Evolutionary conservation across 2,113 vertebrate species (phyloP).

Genomic region (Merops nubicus): DNA sequence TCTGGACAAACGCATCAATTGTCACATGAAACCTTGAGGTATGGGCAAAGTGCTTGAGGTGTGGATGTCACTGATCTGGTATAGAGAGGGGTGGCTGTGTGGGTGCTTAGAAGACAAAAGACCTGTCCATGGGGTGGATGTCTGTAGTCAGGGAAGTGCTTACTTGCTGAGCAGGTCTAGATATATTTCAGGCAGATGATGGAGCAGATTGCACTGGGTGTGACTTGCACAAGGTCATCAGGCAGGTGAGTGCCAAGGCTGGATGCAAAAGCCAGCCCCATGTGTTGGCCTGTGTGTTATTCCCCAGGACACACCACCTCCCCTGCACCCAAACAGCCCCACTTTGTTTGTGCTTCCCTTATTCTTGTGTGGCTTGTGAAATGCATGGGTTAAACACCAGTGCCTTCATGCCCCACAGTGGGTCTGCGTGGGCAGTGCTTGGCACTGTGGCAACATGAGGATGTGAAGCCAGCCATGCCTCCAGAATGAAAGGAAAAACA

Average conservation of each 20-base stretch:
- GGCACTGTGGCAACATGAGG: fast-evolving
- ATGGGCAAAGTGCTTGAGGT: not conserved
- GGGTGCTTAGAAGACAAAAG: not conserved
- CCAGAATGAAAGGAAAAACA: not conserved
- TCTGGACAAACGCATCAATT: not conserved
- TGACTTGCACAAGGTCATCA: not conserved
- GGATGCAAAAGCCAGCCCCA: not conserved
- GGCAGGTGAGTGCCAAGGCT: not conserved
- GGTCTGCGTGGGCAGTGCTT: not conserved
- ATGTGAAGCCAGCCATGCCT: not conserved
- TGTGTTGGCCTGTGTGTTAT: not conserved
- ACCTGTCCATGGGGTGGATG: not conserved
- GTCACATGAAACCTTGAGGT: fast-evolving
- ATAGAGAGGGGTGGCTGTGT: not conserved
- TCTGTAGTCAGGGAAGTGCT: not conserved
- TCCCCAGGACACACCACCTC: not conserved
- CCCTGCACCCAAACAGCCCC: not conserved
- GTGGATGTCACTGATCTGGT: not conserved
- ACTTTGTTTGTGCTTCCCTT: not conserved
- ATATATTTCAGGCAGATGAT: not conserved
- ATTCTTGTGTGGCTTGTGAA: not conserved
- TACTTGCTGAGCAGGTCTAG: not conserved
- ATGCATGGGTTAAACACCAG: not conserved
- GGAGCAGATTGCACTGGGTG: not conserved
- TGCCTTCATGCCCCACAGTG: not conserved